Percentiles rank a stretch among this genome's conserved stretches.
Evolutionary conservation across 2,113 vertebrate genomes (phyloP).

Genomic region (Chaetorhynchus papuensis): DNA sequence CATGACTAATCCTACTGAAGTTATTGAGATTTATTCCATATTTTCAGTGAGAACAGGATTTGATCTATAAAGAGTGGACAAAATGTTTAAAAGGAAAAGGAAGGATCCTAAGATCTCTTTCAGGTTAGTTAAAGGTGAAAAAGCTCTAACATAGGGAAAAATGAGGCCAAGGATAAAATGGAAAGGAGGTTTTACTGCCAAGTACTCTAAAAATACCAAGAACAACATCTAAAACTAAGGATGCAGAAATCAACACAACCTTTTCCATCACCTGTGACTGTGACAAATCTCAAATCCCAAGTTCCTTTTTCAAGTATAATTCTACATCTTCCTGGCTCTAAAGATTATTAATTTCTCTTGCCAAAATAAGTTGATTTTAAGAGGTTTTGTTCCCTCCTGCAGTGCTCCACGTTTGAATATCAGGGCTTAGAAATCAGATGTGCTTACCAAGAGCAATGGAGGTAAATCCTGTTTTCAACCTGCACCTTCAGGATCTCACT

Average conservation of each 20-base stretch:
- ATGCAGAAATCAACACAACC: background rate
- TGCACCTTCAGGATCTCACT: background rate
- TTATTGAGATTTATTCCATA: background rate
- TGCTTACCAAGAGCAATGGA: background rate
- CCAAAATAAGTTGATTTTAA: background rate
- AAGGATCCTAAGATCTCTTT: background rate
- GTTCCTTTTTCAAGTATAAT: background rate
- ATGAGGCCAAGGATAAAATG: background rate
- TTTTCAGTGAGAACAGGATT: background rate
- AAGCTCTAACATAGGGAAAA: background rate
- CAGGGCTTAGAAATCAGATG: background rate
- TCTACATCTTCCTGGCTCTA: background rate
- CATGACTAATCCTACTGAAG: background rate
- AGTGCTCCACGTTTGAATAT: background rate
- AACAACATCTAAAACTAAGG: background rate
- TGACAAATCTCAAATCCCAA: background rate
- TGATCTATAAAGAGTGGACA: background rate
- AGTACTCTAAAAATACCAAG: background rate
- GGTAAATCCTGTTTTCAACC: background rate
- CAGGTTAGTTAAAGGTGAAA: background rate
- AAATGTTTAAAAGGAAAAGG: background rate
- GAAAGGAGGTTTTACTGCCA: background rate
- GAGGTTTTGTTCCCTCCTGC: background rate
- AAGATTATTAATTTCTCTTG: background rate
- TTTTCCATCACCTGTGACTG: background rate